Conservation (phyloP, 2,888 invertebrate genomes). For the Eilema caniola region DNA sequence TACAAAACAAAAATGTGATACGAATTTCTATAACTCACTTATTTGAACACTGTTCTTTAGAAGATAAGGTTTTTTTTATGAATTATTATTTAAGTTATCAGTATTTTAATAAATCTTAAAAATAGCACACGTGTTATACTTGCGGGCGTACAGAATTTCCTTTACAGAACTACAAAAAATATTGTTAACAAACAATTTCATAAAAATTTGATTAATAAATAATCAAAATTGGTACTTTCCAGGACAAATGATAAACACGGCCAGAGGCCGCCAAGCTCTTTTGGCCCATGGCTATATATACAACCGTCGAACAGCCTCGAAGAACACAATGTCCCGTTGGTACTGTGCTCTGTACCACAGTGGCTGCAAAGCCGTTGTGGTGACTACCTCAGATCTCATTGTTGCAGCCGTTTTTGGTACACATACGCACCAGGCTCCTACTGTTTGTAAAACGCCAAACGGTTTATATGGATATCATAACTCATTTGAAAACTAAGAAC, state of each 20-base stretch:
- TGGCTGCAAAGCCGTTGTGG: constrained; percentile 61
- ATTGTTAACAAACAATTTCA: no score
- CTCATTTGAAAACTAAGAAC: no score
- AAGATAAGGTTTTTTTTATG: constrained; percentile 7
- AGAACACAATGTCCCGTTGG: constrained; percentile 42
- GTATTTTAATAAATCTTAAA: constrained; percentile 6
- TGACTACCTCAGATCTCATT: constrained; percentile 27
- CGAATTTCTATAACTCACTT: constrained; percentile 24
- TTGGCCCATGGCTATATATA: constrained; percentile 30
- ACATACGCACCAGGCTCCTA: constrained; percentile 20
- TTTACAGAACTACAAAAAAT: background rate
- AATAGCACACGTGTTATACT: background rate
- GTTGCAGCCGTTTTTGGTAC: constrained; percentile 19
- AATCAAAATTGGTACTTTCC: constrained; percentile 14
- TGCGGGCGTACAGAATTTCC: background rate
- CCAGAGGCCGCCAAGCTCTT: constrained; percentile 19
- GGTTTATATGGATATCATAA: constrained; percentile 16
- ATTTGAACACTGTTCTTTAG: constrained; percentile 13
- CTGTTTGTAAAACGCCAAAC: constrained; percentile 3
- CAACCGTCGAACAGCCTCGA: constrained; percentile 29
- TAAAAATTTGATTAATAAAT: no score
- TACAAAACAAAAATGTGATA: constrained; percentile 31
- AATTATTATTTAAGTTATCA: constrained; percentile 11
- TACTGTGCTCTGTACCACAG: constrained; percentile 42
- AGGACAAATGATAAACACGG: constrained; percentile 27